Base-by-base conservation (phyloP, 2,113 vertebrate genomes). In the Poicephalus meyeri region DNA sequence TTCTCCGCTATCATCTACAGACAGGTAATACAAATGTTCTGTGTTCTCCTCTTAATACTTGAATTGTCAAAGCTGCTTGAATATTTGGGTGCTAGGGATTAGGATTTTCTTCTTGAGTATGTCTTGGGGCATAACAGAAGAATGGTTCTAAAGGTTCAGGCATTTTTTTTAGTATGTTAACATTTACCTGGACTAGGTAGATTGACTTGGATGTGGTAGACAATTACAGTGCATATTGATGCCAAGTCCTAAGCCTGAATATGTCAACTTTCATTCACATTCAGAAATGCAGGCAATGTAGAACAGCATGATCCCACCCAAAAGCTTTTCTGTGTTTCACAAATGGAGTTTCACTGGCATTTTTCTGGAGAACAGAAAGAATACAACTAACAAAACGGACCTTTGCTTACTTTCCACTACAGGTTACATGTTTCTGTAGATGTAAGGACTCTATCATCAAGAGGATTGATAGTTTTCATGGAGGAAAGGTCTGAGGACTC, bases 351-450 rank as follows among this genome's bases (percentile, higher is more conserved):
- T 88, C 37, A 42, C 9, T 86, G 46, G 20, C 11, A 8, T 64
- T 41, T 64, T 65, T 89, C 13, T 13, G 24, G 37, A 81, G 41
- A 68, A 49, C 37, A 58, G 53, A 55, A 70, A 74, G n/a, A 46
- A 53, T 72, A 13, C 6, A 49, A 7, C 31, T 70, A 33, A 47
- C 10, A 68, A 31, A 65, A 52, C 1, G 83, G 35, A 39, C 8
- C 11, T 49, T 3, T 89, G 35, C 23, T 87, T 37, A 31, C 87
- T 85, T 93, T 91, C 50, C 83, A 21, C 76, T 53, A 16, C 93
- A 99, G 99, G 97, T 98, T 98, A 5, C 97, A 98, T 77, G 99
- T 99, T 92, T 98, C 99, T 23, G 46, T 99, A 41, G 99, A 99
- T 23, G 33, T 99, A 37, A 98, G 88, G 95, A 99, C 99, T 21